A percentile compares a stretch with the other conserved stretches of the same genome.
Evolutionary conservation across 2,888 invertebrate species (phyloP).

Genomic region (Caenorhabditis sinica): DNA sequence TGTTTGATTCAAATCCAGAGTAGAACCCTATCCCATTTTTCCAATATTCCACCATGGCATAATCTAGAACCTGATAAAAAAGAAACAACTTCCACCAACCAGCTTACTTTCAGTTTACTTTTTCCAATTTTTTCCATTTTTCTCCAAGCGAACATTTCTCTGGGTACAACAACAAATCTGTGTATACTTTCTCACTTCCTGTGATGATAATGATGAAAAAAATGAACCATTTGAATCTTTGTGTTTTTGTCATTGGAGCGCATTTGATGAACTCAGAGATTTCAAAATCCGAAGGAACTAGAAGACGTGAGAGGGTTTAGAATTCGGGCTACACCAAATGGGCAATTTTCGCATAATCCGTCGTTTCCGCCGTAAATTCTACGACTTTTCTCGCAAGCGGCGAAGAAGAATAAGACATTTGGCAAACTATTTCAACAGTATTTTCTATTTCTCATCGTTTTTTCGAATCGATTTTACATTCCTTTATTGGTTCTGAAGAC

Average conservation of each 20-base stretch:
- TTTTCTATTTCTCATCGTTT: not conserved
- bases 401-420: not conserved
- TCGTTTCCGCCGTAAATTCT: too few relatives aligned
- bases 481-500: not conserved
- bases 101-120: slow-evolving; percentile 13
- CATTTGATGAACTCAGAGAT: too few relatives aligned
- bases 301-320: too few relatives aligned
- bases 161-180: slow-evolving; percentile 34
- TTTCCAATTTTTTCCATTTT: not conserved
- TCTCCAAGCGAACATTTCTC: not conserved
- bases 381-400: too few relatives aligned
- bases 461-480: not conserved
- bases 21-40: not conserved
- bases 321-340: too few relatives aligned
- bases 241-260: too few relatives aligned
- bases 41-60: slow-evolving; percentile 24
- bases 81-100: slow-evolving; percentile 30
- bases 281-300: too few relatives aligned
- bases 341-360: too few relatives aligned
- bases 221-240: too few relatives aligned
- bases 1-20: not conserved
- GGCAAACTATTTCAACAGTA: slow-evolving; percentile 6
- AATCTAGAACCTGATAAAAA: slow-evolving; percentile 15
- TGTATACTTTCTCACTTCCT: slow-evolving; percentile 24
- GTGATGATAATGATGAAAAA: slow-evolving; percentile 21